Evolutionary conservation across 2,113 vertebrate genomes (phyloP).

Genomic region (Strigops habroptila): DNA sequence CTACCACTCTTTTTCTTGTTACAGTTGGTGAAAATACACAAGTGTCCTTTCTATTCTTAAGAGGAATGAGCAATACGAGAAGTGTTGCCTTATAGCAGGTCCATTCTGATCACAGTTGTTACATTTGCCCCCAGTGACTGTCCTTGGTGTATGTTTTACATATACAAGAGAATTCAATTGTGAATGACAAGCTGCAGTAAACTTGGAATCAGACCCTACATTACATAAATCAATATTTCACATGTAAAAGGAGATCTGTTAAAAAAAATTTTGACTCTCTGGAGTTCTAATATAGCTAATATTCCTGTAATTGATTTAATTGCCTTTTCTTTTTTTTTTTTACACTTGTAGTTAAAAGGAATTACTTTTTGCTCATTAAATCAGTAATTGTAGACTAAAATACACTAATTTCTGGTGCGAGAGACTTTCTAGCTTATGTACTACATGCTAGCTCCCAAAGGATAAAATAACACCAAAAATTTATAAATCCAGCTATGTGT

Average conservation of each 20-base stretch:
- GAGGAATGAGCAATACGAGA: neutral
- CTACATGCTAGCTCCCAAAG: neutral
- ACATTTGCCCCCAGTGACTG: neutral
- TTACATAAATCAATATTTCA: constrained; percentile 1
- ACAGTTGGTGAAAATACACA: neutral
- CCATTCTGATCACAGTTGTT: neutral
- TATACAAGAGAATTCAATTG: neutral
- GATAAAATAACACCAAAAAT: neutral
- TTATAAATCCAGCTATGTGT: neutral
- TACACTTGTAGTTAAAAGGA: neutral
- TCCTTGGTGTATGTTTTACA: neutral
- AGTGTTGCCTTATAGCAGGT: neutral
- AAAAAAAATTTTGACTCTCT: neutral
- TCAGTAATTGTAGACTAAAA: neutral
- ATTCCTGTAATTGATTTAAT: neutral
- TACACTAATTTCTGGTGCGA: neutral
- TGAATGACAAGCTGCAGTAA: neutral
- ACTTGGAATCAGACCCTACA: neutral
- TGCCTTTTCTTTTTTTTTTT: neutral
- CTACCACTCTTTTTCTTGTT: neutral
- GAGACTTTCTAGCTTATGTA: neutral
- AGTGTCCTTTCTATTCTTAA: neutral
- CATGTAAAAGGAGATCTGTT: neutral
- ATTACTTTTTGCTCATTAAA: neutral
- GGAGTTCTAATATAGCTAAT: neutral